Base-by-base conservation (phyloP, 2,888 invertebrate genomes). In the Dryomyza anilis region DNA sequence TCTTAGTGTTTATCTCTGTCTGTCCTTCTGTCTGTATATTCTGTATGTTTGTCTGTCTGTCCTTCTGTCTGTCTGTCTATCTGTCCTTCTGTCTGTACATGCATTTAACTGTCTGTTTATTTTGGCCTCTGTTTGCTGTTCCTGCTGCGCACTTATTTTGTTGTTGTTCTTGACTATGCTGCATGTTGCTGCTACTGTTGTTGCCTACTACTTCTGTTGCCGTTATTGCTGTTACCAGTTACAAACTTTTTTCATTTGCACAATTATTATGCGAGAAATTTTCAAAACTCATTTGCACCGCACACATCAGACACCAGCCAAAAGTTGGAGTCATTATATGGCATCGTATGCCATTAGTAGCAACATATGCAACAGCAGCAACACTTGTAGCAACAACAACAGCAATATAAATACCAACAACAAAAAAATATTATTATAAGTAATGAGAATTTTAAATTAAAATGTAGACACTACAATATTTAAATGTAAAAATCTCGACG, bases 361-460 rank as follows among this genome's bases (percentile, higher is more conserved):
- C 3, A 16, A 19, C 16, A 16, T n/a, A n/a, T 43, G 2, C 16
- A 16, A 19, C 19, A 16, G 6, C 19, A 43, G 50, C n/a, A 10
- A 50, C 21, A 12, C 48, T 50, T 21, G 25, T 23, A n/a, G 27
- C n/a, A 1, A n/a, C n/a, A n/a, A n/a, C n/a, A n/a, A n/a, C 14
- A 25, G 25, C 19, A 25, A 50, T 2, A 25, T 5, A 27, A 25
- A 25, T n/a, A 27, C 1, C 1, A 50, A 25, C n/a, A n/a, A n/a
- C n/a, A n/a, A 50, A 14, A 50, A 50, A 50, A 23, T 12, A 14
- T 23, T 48, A 12, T 19, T 23, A 25, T 21, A 50, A 50, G 50
- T 25, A 50, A 50, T 50, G 23, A 50, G 25, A 50, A 50, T 25
- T 50, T 25, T 50, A 25, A 50, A 50, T 50, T 50, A 50, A 50